Evolutionary conservation across 1,140 invertebrate species (phyloP), one percentile per base, ranked within the genome.

Genomic region (Drosophila nannoptera): DNA sequence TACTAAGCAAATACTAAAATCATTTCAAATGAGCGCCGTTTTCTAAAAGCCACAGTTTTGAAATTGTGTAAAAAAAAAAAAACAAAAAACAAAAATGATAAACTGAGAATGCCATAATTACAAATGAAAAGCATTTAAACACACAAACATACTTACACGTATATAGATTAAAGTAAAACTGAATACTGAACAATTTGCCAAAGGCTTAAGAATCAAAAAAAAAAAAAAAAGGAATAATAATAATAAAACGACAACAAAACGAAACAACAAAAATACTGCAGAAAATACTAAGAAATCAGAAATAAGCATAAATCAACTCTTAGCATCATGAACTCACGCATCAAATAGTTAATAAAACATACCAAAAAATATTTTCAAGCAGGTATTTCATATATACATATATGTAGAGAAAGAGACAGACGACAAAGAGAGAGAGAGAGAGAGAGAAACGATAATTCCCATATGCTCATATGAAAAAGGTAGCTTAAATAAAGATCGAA

Each of bases 51-150:
- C 80, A 83, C 78, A 84, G 80, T 83, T 84, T 78, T 80, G 80
- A 83, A 83, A 83, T 84, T 83, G 80, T 84, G 76, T 80, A 84
- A 83, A 83, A 83, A 77, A 81, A 43, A 42, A 54, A 49, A 38
- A 63, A 42, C 36, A 69, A 61, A 59, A 81, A 49, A 60, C 74
- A 71, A 60, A 80, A 22, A 22, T 22, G 56, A 68, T 62, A 59
- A 68, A 76, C 58, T 60, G 77, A 62, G 72, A 84, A 86, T 86
- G 81, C 81, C 81, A 86, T 86, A 86, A 86, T 86, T 86, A 65
- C 86, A 84, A 84, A 84, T 84, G 74, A 80, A 84, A 84, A 80
- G 80, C 80, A 83, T 83, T 83, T 83, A 78, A 83, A 83, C 78
- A 59, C 67, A 73, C 72, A 55, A 42, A 56, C 32, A 69, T 59